Base-by-base conservation (phyloP, 2,888 invertebrate species). In the Acrobasis repandana region DNA sequence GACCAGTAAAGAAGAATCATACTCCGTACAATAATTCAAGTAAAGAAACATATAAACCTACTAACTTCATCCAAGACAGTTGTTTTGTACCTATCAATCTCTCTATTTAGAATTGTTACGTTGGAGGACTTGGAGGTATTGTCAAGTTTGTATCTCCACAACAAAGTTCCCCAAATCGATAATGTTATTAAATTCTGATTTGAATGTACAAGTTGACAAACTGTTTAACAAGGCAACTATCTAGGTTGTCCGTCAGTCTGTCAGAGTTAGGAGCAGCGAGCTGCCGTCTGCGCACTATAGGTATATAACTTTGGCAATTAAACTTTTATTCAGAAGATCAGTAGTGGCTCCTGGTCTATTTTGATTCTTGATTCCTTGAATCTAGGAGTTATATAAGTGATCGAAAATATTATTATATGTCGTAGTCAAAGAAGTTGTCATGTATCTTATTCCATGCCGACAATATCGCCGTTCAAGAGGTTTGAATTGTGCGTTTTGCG, bases 291-390 rank as follows among this genome's bases (percentile, higher is more conserved):
- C 79, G 77, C 77, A 82, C 81, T 85, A 80, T 83, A n/a, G n/a
- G n/a, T n/a, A 86, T 84, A 84, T 82, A 88, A 90, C 85, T 89
- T 90, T 87, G 66, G 82, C 88, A 90, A 88, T 90, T 89, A 89
- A 89, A 90, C 85, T 90, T 88, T 87, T 88, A 88, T 88, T 83
- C 77, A 76, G 70, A 67, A 81, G 75, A 83, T 86, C 86, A 81
- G 83, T 83, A 84, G 83, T 80, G 76, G 78, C 70, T 75, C 69
- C 65, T 68, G 62, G 69, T 74, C 75, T 83, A 82, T 85, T 83
- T 82, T 82, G 14, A 43, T 14, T 10, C 5, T n/a, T 43, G 43
- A 10, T 11, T 43, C 10, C 5, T 43, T n/a, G 14, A 14, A 43
- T 43, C 43, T n/a, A n/a, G 14, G 43, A 11, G 28, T 28, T 8